These are phyloP conservation scores for Phengaris arion DNA, from an alignment of 2,888 invertebrate genomes.

Conservation along the genomic window DNA sequence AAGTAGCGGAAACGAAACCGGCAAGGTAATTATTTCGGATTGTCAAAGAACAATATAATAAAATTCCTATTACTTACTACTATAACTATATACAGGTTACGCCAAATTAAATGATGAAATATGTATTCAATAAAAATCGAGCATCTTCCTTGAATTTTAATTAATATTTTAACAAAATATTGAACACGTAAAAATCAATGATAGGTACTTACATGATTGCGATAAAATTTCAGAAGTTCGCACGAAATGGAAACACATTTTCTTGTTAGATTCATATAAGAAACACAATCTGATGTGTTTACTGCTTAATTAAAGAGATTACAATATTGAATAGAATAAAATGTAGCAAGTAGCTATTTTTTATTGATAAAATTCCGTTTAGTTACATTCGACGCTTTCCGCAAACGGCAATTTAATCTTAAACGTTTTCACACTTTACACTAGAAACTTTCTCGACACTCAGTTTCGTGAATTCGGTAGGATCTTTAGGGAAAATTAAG, in stretches of 20 bases:
- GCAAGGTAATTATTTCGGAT: too few relatives aligned
- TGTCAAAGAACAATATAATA: too few relatives aligned
- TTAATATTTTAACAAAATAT: not conserved
- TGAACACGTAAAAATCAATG: conserved; percentile 18
- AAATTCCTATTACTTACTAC: too few relatives aligned
- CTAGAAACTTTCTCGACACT: not conserved
- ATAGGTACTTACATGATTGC: conserved; percentile 9
- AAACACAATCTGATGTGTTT: not conserved
- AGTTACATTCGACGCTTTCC: not conserved
- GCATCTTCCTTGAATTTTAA: not conserved
- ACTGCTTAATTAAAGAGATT: not conserved
- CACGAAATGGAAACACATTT: not conserved
- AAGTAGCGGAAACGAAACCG: too few relatives aligned
- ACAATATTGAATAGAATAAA: not conserved
- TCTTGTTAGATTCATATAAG: conserved; percentile 5
- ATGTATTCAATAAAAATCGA: not conserved
- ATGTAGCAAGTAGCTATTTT: not conserved
- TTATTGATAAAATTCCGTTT: not conserved
- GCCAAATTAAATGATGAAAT: too few relatives aligned
- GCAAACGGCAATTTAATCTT: not conserved
- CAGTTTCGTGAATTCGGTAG: conserved; percentile 35
- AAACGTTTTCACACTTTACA: not conserved
- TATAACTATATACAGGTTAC: too few relatives aligned
- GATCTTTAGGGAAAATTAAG: conserved; percentile 47
- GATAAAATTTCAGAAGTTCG: not conserved